Conservation (phyloP, 2,113 vertebrate genomes). For the Ranitomeya imitator region DNA sequence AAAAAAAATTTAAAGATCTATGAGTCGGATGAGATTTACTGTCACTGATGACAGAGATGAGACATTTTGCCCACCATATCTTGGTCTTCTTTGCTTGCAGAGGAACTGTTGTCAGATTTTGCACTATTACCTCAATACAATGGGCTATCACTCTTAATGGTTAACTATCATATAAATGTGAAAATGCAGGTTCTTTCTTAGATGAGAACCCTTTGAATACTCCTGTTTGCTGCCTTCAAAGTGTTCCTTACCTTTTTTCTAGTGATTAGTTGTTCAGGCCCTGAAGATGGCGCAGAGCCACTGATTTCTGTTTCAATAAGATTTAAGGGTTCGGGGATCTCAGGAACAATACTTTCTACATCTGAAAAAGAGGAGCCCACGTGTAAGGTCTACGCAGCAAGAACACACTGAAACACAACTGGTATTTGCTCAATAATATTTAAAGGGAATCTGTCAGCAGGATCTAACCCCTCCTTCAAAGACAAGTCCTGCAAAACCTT, state of each 20-base stretch:
- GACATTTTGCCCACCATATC: background rate
- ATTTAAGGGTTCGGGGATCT: conserved; percentile 27
- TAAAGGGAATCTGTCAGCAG: too few species aligned
- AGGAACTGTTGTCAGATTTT: background rate
- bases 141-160: background rate
- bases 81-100: background rate
- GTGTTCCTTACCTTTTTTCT: conserved; percentile 76
- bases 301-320: conserved; percentile 41
- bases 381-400: background rate
- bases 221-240: background rate
- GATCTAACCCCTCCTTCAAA: too few species aligned
- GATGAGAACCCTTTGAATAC: background rate
- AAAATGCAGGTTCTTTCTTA: background rate
- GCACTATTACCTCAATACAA: background rate
- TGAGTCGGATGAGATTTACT: background rate
- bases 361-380: conserved; percentile 17
- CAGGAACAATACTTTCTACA: background rate
- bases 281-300: conserved; percentile 60
- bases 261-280: conserved; percentile 69
- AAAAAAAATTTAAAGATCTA: too few species aligned
- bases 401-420: background rate
- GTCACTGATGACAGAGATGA: background rate
- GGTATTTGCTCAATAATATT: background rate
- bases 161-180: conserved; percentile 3
- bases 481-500: too few species aligned